Conservation (phyloP, 2,888 invertebrate species). For the Acrocera orbiculus region DNA sequence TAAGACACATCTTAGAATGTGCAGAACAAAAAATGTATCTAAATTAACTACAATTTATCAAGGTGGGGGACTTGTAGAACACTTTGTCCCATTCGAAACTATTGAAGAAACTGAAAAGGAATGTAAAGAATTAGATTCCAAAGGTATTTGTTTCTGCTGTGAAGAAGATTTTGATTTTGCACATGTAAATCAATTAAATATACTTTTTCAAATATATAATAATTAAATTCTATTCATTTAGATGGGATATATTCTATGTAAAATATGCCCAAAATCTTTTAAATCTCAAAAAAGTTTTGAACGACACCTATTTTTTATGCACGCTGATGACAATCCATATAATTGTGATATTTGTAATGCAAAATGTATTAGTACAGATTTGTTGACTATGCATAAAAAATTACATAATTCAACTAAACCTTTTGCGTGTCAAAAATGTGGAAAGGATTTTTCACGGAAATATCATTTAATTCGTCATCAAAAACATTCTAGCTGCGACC, state of each 20-base stretch:
- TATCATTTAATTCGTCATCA: constrained; percentile 46
- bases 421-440: constrained; percentile 48
- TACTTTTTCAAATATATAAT: neutral
- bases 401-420: constrained; percentile 41
- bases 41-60: too few relatives aligned
- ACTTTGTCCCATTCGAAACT: too few relatives aligned
- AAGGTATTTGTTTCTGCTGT: constrained; percentile 29
- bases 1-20: too few relatives aligned
- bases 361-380: constrained; percentile 42
- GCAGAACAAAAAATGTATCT: too few relatives aligned
- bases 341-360: constrained; percentile 49
- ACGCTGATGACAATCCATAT: constrained; percentile 44
- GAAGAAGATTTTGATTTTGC: constrained; percentile 29
- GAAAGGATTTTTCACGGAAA: constrained; percentile 53
- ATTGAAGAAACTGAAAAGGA: constrained; percentile 27
- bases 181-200: constrained; percentile 19
- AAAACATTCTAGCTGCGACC: constrained; percentile 25
- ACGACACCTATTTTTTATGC: constrained; percentile 49
- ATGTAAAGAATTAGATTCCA: constrained; percentile 23
- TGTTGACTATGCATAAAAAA: constrained; percentile 47
- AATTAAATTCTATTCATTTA: constrained; percentile 12
- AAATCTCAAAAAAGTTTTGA: constrained; percentile 46
- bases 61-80: too few relatives aligned
- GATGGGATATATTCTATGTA: constrained; percentile 32
- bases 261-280: constrained; percentile 54